Conservation (phyloP, 2,113 vertebrate genomes). For the Chunga burmeisteri region DNA sequence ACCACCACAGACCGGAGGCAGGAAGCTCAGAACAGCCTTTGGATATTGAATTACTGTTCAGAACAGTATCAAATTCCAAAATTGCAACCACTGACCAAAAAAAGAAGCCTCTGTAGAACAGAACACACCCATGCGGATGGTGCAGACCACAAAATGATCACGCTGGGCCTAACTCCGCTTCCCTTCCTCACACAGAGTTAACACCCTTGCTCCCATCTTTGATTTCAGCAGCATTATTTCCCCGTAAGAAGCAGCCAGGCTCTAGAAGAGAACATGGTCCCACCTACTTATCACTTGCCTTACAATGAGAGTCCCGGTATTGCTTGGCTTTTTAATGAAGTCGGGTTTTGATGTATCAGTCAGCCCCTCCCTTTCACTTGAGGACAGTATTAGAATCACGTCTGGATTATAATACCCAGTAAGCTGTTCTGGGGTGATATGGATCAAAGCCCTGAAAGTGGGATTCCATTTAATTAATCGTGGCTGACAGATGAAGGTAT, state of each 20-base stretch:
- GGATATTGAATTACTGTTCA: background rate
- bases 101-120: background rate
- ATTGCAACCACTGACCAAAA: background rate
- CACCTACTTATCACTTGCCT: background rate
- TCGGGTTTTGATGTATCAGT: background rate
- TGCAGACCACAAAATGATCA: background rate
- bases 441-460: conserved; percentile 54
- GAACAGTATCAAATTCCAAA: background rate
- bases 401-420: conserved; percentile 15
- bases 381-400: conserved; percentile 24
- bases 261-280: background rate
- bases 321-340: background rate
- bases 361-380: conserved; percentile 18
- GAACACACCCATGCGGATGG: background rate
- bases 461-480: conserved; percentile 56
- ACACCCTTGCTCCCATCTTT: background rate
- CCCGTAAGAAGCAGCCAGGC: background rate
- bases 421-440: conserved; percentile 41
- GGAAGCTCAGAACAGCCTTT: background rate
- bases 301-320: background rate
- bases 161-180: background rate
- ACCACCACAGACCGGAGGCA: background rate
- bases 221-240: background rate
- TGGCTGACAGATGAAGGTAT: conserved; percentile 38
- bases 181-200: background rate